phyloP scores from a whole-genome alignment of 2,113 vertebrate genomes.

The Datnioides undecimradiatus region DNA sequence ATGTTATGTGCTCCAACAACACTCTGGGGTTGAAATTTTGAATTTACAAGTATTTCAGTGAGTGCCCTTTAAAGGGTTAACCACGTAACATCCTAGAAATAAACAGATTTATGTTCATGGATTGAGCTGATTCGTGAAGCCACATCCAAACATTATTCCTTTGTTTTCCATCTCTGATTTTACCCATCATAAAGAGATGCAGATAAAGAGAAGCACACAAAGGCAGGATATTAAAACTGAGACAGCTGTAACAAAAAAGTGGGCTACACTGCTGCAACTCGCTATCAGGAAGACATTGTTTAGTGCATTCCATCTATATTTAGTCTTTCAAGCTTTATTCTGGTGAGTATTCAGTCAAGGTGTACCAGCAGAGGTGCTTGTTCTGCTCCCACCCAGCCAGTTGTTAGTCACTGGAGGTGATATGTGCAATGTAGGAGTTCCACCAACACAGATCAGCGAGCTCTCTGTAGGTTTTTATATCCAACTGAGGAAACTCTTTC shows the following conservation, averaged over 20 bases:
- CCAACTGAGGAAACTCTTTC: neutral
- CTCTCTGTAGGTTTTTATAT: slow-evolving; percentile 28
- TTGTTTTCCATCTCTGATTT: neutral
- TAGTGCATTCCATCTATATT: slow-evolving; percentile 15
- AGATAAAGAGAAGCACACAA: slow-evolving; percentile 14
- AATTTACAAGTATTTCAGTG: too few relatives aligned
- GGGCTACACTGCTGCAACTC: neutral
- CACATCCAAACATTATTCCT: neutral
- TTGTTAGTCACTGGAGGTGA: slow-evolving; percentile 61
- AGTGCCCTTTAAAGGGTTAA: too few relatives aligned
- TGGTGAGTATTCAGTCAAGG: slow-evolving; percentile 10
- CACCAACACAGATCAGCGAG: slow-evolving; percentile 53
- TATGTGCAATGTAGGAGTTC: slow-evolving; percentile 64
- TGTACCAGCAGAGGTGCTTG: slow-evolving; percentile 4
- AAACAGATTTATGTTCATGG: neutral
- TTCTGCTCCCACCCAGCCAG: slow-evolving; percentile 45
- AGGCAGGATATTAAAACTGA: neutral
- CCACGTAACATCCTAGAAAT: slow-evolving; percentile 14
- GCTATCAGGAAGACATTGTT: slow-evolving; percentile 8
- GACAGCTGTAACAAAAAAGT: slow-evolving; percentile 1
- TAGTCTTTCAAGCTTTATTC: neutral
- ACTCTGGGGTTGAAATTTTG: too few relatives aligned
- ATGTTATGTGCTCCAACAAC: too few relatives aligned
- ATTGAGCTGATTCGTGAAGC: neutral
- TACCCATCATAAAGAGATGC: neutral